Base-by-base conservation (phyloP, 2,888 invertebrate genomes). In the Odiellus spinosus region DNA sequence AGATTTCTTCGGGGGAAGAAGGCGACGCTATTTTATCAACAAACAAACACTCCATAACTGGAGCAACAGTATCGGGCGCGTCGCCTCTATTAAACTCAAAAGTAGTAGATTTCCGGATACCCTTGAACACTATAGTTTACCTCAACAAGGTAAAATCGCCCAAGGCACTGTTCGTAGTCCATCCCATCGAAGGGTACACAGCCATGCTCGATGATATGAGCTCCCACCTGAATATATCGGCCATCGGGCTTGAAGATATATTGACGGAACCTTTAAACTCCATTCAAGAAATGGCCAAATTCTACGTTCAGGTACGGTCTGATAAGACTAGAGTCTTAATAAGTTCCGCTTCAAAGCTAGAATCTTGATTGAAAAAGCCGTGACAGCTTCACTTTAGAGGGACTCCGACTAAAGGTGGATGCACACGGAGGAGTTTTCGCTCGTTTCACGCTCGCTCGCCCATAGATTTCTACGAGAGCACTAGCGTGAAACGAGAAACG, bases 201-300 rank as follows among this genome's bases (percentile, higher is more conserved):
- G 73, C 73, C 36, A 72, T 79, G 42, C 70, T 95, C 58, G 73
- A 75, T 59, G 70, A 71, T 14, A 65, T 96, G 56, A 84, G 87
- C 15, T 70, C 70, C 45, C 74, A 76, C 55, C 71, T 95, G 53
- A 72, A 77, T 41, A 76, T 76, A 49, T 80, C 81, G 3, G 86
- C 85, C 44, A 83, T 76, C 70, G 91, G 90, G n/a, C 69, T 95
- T 42, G 93, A 95, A 68, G 88, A 87, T 68, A 81, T 83, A 11
- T 68, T 70, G 41, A 73, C 76, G 12, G 80, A 82, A 21, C 87
- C 90, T 36, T 66, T 83, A 3, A 69, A 71, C 10, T 77, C 80
- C 44, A 76, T 91, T 55, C 66, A 73, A 12, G 73, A 76, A 42
- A 71, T 90, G 52, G 87, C 91, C 3, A 45, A 53, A 6, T 61